phyloP scores from a whole-genome alignment of 2,113 vertebrate genomes.

The Benitochromis conjunctus region DNA sequence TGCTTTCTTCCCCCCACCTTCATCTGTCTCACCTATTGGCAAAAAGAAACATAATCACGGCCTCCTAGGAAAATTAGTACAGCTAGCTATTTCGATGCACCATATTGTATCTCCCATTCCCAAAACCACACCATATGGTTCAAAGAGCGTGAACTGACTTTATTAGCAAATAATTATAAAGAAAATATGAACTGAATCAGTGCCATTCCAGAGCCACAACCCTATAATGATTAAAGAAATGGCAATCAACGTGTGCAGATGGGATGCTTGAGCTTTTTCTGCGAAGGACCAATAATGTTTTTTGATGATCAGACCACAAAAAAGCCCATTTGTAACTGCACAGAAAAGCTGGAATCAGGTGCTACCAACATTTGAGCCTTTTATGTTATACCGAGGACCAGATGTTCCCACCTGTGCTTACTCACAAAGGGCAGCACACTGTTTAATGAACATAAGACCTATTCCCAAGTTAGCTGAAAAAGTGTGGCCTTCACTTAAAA shows the following conservation, averaged over 20 bases:
- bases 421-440: neutral
- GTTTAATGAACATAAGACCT: neutral
- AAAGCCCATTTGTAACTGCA: neutral
- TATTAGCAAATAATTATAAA: constrained; percentile 42
- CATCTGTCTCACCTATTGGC: neutral
- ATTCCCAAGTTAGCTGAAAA: constrained; percentile 1
- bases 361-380: neutral
- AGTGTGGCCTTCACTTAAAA: neutral
- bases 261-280: neutral
- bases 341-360: neutral
- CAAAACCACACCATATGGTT: constrained; percentile 39
- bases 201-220: neutral
- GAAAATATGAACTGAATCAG: constrained; percentile 42
- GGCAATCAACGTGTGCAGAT: neutral
- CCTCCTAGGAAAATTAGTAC: neutral
- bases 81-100: neutral
- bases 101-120: constrained; percentile 13
- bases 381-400: neutral
- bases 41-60: neutral
- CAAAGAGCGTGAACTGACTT: constrained; percentile 9
- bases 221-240: neutral
- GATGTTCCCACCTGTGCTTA: neutral
- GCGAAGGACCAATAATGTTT: neutral
- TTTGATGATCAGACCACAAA: neutral
- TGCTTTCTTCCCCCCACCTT: neutral